Conservation (phyloP, 2,888 invertebrate genomes). For the Noctua janthe region DNA sequence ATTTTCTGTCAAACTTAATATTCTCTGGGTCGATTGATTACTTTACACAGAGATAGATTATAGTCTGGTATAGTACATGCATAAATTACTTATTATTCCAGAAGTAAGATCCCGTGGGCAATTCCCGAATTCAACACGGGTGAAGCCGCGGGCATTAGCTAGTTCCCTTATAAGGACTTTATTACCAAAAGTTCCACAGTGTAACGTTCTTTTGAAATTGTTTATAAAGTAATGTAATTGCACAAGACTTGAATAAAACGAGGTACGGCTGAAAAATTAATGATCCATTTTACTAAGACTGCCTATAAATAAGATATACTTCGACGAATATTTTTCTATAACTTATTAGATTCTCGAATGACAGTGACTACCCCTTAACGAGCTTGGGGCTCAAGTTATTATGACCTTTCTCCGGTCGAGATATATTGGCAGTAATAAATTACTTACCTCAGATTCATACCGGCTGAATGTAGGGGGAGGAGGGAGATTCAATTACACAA, state of each 20-base stretch:
- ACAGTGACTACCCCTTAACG: conserved; percentile 49
- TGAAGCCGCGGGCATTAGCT: too few species aligned
- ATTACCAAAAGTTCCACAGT: neutral
- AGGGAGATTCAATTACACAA: conserved; percentile 57
- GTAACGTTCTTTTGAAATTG: neutral
- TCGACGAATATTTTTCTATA: conserved; percentile 39
- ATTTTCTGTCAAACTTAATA: too few species aligned
- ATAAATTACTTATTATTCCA: too few species aligned
- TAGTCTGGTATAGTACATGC: too few species aligned
- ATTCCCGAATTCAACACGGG: too few species aligned
- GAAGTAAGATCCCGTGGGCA: too few species aligned
- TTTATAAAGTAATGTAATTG: neutral
- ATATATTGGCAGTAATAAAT: conserved; percentile 59
- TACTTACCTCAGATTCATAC: conserved; percentile 56
- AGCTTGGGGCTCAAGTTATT: conserved; percentile 54
- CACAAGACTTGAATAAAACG: neutral
- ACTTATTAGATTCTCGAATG: conserved; percentile 43
- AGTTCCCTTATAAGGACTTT: neutral
- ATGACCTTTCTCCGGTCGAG: conserved; percentile 45
- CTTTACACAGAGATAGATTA: too few species aligned
- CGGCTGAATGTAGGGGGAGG: conserved; percentile 24
- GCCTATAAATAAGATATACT: conserved; percentile 17
- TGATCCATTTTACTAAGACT: neutral
- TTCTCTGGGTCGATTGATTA: too few species aligned
- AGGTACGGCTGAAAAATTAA: neutral